Evolutionary conservation across 2,113 vertebrate species (phyloP).

Genomic region (Chaetodon trifascialis): DNA sequence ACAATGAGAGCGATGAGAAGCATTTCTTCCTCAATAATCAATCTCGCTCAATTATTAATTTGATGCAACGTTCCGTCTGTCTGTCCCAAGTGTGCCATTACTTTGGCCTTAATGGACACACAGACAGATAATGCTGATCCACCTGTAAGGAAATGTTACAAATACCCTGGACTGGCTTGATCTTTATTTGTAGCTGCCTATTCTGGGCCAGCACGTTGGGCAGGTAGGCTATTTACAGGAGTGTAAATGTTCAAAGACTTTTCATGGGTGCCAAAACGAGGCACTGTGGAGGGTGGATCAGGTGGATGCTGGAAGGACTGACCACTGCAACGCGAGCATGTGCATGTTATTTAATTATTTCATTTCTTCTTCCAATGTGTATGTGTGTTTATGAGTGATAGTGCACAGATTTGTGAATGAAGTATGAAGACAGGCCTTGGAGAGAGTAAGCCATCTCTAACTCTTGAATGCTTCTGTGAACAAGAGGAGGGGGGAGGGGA

Average conservation of each 20-base stretch:
- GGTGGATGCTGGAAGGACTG: conserved; percentile 13
- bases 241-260: conserved; percentile 54
- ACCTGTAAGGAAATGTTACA: conserved; percentile 34
- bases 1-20: conserved; percentile 30
- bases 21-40: conserved; percentile 56
- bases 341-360: not conserved
- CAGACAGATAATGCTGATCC: conserved; percentile 46
- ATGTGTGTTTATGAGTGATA: not conserved
- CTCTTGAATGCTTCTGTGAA: conserved; percentile 25
- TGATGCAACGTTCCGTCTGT: conserved; percentile 22
- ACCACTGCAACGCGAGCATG: not conserved
- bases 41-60: conserved; percentile 73
- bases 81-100: conserved; percentile 62
- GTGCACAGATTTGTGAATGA: conserved; percentile 34
- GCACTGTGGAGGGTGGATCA: conserved; percentile 18
- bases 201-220: conserved; percentile 63
- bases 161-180: conserved; percentile 39
- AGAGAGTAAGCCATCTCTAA: conserved; percentile 1
- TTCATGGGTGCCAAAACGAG: conserved; percentile 33
- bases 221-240: conserved; percentile 46
- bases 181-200: conserved; percentile 51
- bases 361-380: not conserved
- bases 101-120: conserved; percentile 62
- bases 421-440: conserved; percentile 6
- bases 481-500: not conserved